Conservation (phyloP, 2,113 vertebrate species). For the Bucco capensis region DNA sequence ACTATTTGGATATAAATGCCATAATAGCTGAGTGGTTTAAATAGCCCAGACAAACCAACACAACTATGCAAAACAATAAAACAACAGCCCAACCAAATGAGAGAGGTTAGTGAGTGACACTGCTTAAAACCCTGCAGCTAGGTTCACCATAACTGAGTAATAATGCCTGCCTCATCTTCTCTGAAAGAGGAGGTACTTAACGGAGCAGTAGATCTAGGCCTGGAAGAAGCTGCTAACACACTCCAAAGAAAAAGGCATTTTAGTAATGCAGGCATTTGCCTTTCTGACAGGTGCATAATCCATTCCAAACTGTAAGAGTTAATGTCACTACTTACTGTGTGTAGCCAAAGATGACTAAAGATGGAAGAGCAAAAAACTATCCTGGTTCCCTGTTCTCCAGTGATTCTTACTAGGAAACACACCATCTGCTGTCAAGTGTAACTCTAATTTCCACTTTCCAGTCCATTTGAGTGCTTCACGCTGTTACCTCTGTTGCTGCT, state of each 20-base stretch:
- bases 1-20: background rate
- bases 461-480: background rate
- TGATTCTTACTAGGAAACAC: background rate
- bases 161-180: background rate
- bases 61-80: background rate
- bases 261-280: background rate
- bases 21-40: background rate
- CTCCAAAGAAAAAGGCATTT: background rate
- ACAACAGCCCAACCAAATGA: background rate
- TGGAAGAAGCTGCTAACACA: background rate
- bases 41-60: background rate
- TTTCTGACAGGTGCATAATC: background rate
- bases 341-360: background rate
- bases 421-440: background rate
- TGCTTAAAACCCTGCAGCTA: background rate
- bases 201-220: background rate
- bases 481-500: background rate
- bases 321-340: background rate
- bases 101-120: background rate
- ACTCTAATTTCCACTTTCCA: slow-evolving; percentile 23
- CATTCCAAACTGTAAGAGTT: background rate
- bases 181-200: background rate
- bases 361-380: background rate
- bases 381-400: background rate
- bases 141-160: background rate